Percentiles rank a stretch among this genome's conserved stretches.
These are phyloP conservation scores for Bemisia tabaci DNA, from an alignment of 1,140 invertebrate genomes.

Conservation along the genomic window DNA sequence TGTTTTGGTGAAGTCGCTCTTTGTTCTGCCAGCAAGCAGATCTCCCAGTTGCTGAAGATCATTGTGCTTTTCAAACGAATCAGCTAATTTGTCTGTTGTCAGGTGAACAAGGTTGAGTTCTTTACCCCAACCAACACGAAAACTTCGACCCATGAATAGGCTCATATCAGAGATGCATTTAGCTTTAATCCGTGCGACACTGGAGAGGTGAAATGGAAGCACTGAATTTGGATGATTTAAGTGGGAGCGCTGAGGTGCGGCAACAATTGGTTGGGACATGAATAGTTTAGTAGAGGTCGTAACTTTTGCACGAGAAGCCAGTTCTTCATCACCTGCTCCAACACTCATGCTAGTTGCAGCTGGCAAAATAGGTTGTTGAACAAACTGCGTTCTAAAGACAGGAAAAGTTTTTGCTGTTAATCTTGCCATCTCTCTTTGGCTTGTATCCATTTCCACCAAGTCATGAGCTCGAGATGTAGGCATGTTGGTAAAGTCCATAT, in stretches of 20 bases:
- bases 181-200: not conserved
- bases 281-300: not conserved
- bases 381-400: not conserved
- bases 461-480: not conserved
- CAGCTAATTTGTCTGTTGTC: not conserved
- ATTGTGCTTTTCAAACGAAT: not conserved
- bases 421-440: not conserved
- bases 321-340: not conserved
- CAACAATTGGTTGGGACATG: not conserved
- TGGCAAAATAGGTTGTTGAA: not conserved
- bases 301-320: not conserved
- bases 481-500: not conserved
- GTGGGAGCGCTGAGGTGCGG: not conserved
- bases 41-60: not conserved
- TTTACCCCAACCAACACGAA: constrained; percentile 13
- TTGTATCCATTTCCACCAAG: not conserved
- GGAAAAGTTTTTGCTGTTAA: not conserved
- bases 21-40: constrained; percentile 6
- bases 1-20: constrained; percentile 8
- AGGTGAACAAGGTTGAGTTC: not conserved
- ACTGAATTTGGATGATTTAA: constrained; percentile 4
- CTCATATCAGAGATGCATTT: constrained; percentile 13
- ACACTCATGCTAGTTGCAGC: not conserved
- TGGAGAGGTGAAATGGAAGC: not conserved
- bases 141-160: constrained; percentile 13